These are phyloP conservation scores for Eucidaris tribuloides DNA, from an alignment of 35 echinoderm and acorn worm species.

Conservation along the genomic window DNA sequence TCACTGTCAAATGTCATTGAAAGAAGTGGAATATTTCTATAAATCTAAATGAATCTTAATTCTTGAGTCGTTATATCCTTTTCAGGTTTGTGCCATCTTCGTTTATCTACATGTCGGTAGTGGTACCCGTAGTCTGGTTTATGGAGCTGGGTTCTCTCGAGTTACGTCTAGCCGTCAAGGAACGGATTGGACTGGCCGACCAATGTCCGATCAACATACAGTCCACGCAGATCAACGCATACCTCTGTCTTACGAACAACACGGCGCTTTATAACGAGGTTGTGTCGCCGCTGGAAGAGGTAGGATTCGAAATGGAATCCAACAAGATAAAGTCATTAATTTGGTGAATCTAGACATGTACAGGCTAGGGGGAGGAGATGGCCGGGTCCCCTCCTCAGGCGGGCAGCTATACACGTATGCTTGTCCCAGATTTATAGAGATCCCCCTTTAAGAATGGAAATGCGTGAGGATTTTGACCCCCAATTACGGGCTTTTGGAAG, in stretches of 20 bases:
- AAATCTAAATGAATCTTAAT: no score
- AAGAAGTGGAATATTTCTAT: no score
- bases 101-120: conserved; percentile 59
- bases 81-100: conserved; percentile 68
- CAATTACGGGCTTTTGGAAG: no score
- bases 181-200: not conserved
- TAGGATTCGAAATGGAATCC: not conserved
- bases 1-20: no score
- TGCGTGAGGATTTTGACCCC: not conserved
- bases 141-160: conserved; percentile 54
- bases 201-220: conserved; percentile 42
- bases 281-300: not conserved
- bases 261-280: conserved; percentile 7
- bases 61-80: no score
- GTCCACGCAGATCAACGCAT: conserved; percentile 4
- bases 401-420: not conserved
- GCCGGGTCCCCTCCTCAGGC: not conserved
- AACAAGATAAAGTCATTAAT: no score
- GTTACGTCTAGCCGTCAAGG: conserved; percentile 40
- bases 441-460: not conserved
- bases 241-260: conserved; percentile 49
- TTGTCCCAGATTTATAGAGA: not conserved
- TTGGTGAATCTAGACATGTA: not conserved
- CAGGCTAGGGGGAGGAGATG: not conserved
- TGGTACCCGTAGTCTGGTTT: conserved; percentile 74